Evolutionary conservation across 2,888 invertebrate genomes (phyloP), one percentile per base, ranked within the genome.

Genomic region (Hesperia comma): DNA sequence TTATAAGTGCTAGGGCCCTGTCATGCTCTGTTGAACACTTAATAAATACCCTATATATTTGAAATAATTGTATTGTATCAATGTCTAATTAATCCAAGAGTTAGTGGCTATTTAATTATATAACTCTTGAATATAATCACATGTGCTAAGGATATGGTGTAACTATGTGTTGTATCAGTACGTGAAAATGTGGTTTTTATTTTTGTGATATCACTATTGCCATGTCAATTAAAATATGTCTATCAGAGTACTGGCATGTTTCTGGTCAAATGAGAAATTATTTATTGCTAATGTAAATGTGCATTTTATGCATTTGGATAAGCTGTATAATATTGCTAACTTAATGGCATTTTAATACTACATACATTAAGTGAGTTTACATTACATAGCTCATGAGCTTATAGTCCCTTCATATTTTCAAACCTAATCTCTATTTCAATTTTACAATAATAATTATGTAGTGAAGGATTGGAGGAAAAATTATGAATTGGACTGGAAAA

Each of bases 211-310:
- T 78, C 77, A 83, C 75, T 79, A 86, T 67, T 90, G 88, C 90
- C 88, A 90, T 87, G 90, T 91, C 90, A 92, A 90, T 90, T 90
- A 90, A 88, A 90, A 87, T 88, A 83, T 91, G 89, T 90, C 88
- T 90, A 86, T 85, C 85, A 80, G 76, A 79, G 79, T 75, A 79
- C 84, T 90, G 90, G 86, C 90, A 89, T 85, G 75, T 83, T 84
- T 89, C 91, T 91, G 90, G 89, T 90, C 88, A 90, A 83, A 79
- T 81, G 74, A 82, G 78, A 86, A 84, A 87, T 86, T 89, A 88
- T 90, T 88, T 90, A 89, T 88, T 87, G 76, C 83, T 86, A 84
- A 81, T 87, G 82, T 89, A 84, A 84, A 87, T 85, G 85, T 86
- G 87, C 86, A 89, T 88, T 87, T 84, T 75, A 78, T 80, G 85